These are phyloP conservation scores for Drosophila pectinifera DNA, from an alignment of 1,140 invertebrate genomes.

Conservation along the genomic window DNA sequence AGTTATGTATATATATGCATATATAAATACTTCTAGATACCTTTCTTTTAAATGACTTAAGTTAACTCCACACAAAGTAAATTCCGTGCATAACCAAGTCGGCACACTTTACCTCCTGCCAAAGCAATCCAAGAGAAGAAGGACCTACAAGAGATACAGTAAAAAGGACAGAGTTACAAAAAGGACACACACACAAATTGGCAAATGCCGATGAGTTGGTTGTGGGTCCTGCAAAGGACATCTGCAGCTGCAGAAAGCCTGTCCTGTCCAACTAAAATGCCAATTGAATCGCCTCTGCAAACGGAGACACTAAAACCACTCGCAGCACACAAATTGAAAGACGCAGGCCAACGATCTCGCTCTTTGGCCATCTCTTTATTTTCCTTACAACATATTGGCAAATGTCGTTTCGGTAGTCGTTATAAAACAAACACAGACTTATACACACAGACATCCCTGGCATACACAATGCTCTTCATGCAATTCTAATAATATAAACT, in stretches of 20 bases:
- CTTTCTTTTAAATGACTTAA: too few species aligned
- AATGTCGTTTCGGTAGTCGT: constrained; percentile 63
- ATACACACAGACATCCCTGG: constrained; percentile 24
- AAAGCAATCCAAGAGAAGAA: constrained; percentile 31
- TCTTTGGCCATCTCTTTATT: constrained; percentile 13
- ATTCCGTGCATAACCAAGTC: constrained; percentile 19
- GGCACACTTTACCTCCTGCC: constrained; percentile 26
- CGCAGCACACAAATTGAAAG: constrained; percentile 25
- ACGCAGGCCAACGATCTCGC: constrained; percentile 23
- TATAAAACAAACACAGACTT: constrained; percentile 69
- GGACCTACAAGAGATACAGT: constrained; percentile 13
- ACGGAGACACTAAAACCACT: constrained; percentile 14
- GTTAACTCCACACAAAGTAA: too few species aligned
- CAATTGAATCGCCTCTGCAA: constrained; percentile 53
- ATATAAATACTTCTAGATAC: too few species aligned
- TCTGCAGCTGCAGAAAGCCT: constrained; percentile 39
- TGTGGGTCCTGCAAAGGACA: constrained; percentile 32
- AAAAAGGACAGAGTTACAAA: constrained; percentile 19
- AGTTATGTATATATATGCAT: too few species aligned
- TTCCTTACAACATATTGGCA: constrained; percentile 64
- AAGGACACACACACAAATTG: constrained; percentile 42
- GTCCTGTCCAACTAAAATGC: constrained; percentile 39
- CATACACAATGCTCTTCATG: constrained; percentile 55
- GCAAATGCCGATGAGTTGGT: constrained; percentile 36
- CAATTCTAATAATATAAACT: constrained; percentile 77